Conservation (phyloP, 1,140 invertebrate species). For the Hyles euphorbiae region DNA sequence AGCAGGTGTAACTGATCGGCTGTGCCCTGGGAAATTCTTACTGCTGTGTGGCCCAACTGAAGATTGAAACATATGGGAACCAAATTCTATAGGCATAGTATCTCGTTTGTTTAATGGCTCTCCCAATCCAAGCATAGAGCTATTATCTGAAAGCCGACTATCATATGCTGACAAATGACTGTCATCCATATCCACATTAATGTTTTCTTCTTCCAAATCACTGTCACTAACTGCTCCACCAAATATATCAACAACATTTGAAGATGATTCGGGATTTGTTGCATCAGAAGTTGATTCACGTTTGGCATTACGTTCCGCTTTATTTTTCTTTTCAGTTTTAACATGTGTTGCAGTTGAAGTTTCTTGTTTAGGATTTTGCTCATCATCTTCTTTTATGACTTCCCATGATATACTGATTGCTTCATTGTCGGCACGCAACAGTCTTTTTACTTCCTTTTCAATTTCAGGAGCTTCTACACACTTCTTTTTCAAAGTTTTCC, state of each 20-base stretch:
- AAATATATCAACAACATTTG: conserved; percentile 84
- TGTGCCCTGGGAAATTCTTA: conserved; percentile 27
- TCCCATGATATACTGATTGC: conserved; percentile 94
- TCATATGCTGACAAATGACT: conserved; percentile 85
- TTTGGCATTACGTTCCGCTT: conserved; percentile 68
- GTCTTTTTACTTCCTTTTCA: conserved; percentile 95
- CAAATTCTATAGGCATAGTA: conserved; percentile 35
- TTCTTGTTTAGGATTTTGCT: conserved; percentile 75
- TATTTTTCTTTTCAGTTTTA: conserved; percentile 39
- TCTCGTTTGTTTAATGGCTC: conserved; percentile 24
- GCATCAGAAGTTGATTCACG: conserved; percentile 54
- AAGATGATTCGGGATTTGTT: conserved; percentile 41
- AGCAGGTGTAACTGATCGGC: conserved; percentile 26
- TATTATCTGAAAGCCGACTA: conserved; percentile 85
- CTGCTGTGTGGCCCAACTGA: conserved; percentile 18
- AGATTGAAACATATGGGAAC: conserved; percentile 47
- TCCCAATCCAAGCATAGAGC: conserved; percentile 80
- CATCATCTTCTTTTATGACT: conserved; percentile 93
- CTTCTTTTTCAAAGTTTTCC: conserved; percentile 97
- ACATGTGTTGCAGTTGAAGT: not conserved
- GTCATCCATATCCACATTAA: conserved; percentile 87
- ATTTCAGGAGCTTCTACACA: conserved; percentile 98
- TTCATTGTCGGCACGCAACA: conserved; percentile 94
- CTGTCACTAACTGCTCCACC: conserved; percentile 91
- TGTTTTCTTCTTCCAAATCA: conserved; percentile 83